Base-by-base conservation (phyloP, 2,113 vertebrate species). In the Capricornis sumatraensis region DNA sequence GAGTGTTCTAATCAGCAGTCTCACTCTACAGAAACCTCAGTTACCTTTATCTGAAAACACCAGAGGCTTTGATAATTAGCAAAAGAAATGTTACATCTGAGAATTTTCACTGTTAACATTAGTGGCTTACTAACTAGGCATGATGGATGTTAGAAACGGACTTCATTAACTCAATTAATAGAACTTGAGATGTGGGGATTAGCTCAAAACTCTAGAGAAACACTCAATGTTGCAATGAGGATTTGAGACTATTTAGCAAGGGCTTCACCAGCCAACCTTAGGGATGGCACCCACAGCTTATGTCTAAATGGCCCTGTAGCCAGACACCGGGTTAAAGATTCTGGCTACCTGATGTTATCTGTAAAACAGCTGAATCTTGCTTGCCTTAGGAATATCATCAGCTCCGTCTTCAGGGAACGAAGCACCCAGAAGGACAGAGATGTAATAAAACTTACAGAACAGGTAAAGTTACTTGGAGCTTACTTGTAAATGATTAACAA, bases 31-130 rank as follows among this genome's bases (percentile, higher is more conserved):
- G 87, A 92, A 91, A 89, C 52, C 84, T 85, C 33, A 78, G 23
- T 67, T 83, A 87, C 45, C n/a, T 78, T 92, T 33, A 89, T n/a
- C 78, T 89, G 79, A 33, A 83, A 55, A 64, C 67, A 81, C 5
- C 79, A 92, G 33, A 93, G 84, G 28, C 60, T 94, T 40, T 58
- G 33, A 86, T 78, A 55, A 86, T 62, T 82, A 78, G 86, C 78
- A 53, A 11, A 84, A 95, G 60, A 16, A 91, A 82, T 76, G 67
- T 23, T 79, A 79, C 88, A 92, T 92, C 4, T 30, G 15, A 91
- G n/a, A 86, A 79, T 89, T 87, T 93, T 86, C 57, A 87, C 83
- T 81, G 78, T 52, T 95, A 30, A 91, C 91, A 93, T 62, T 17
- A 40, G 28, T 86, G 43, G 25, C 45, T 91, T 94, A 25, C 55